These are phyloP conservation scores for Vannuccia rotundouncinata DNA, from an alignment of 2,888 invertebrate species.

Conservation along the genomic window DNA sequence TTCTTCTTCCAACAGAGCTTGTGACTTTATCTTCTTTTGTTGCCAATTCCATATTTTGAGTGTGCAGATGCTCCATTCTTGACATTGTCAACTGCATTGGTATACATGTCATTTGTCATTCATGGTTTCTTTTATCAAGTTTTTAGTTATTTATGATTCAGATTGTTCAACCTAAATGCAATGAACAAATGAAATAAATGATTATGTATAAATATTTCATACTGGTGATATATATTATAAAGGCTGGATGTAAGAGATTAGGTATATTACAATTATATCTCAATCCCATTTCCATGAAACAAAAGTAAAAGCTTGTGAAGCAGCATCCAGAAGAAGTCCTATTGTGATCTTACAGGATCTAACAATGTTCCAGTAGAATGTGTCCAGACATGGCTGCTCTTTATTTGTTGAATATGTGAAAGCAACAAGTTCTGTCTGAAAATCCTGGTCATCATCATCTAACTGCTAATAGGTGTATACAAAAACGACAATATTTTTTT, in stretches of 20 bases:
- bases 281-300: neutral
- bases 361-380: neutral
- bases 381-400: neutral
- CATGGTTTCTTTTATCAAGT: neutral
- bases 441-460: neutral
- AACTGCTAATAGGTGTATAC: too few species aligned
- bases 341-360: neutral
- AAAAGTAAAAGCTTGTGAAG: neutral
- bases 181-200: neutral
- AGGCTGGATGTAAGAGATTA: neutral
- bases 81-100: neutral
- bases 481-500: too few species aligned
- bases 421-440: neutral
- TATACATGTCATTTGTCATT: neutral
- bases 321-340: neutral
- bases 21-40: neutral
- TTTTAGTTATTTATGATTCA: neutral
- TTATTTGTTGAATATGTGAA: neutral
- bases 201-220: neutral
- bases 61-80: neutral
- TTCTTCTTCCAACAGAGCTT: neutral
- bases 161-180: neutral
- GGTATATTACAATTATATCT: neutral
- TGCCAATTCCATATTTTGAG: neutral
- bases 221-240: neutral